Evolutionary conservation across 2,113 vertebrate species (phyloP).

Genomic region (Xenus cinereus): DNA sequence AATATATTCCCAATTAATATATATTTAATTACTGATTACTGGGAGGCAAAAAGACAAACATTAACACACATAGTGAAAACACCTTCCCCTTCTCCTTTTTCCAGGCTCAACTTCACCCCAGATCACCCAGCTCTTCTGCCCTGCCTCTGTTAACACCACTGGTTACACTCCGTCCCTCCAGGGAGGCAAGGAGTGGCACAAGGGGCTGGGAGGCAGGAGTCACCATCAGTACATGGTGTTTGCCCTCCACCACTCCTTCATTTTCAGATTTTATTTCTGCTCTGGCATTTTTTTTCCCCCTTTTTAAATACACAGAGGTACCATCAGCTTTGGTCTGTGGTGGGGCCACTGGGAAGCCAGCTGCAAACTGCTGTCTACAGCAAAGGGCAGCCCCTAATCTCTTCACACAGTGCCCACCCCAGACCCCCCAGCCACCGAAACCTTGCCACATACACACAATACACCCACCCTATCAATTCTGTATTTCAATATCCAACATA

Average conservation of each 20-base stretch:
- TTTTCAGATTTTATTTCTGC: not conserved
- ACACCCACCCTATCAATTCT: not conserved
- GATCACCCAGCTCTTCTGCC: not conserved
- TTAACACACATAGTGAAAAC: not conserved
- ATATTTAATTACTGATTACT: not conserved
- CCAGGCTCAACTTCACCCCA: not conserved
- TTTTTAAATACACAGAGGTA: not conserved
- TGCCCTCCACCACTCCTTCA: not conserved
- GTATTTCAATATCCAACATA: too few species aligned
- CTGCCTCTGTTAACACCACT: not conserved
- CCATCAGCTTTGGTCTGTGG: not conserved
- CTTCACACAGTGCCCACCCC: not conserved
- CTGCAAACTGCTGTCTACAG: not conserved
- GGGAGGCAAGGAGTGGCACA: not conserved
- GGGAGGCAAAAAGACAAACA: not conserved
- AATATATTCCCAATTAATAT: not conserved
- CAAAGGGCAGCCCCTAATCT: not conserved
- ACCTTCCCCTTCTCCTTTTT: not conserved
- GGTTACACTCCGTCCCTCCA: not conserved
- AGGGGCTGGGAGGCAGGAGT: not conserved
- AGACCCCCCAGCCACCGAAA: not conserved
- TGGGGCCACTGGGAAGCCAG: not conserved
- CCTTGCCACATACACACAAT: not conserved
- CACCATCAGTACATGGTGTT: not conserved
- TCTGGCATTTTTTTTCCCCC: not conserved